Evolutionary conservation across 2,888 invertebrate genomes (phyloP).

Genomic region (Andrena marginata): DNA sequence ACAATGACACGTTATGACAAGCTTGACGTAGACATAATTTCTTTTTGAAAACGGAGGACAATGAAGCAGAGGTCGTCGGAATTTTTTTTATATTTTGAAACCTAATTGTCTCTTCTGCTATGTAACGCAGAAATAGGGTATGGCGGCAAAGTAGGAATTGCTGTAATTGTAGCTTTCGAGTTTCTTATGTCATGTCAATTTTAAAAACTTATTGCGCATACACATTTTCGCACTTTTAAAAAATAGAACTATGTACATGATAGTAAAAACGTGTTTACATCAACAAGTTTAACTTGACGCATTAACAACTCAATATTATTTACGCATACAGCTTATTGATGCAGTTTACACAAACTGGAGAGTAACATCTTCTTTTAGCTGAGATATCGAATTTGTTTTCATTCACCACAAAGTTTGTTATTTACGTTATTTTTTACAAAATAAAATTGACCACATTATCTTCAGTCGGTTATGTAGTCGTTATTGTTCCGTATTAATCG

Average conservation of each 20-base stretch:
- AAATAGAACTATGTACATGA: neutral
- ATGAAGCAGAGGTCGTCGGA: too few relatives aligned
- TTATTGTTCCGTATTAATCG: neutral
- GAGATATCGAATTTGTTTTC: neutral
- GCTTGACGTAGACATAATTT: too few relatives aligned
- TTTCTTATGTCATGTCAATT: too few relatives aligned
- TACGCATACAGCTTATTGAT: neutral
- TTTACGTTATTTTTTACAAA: neutral
- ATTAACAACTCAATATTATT: neutral
- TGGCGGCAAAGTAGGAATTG: too few relatives aligned
- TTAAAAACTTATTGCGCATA: too few relatives aligned
- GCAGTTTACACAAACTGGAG: neutral
- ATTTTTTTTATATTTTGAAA: too few relatives aligned
- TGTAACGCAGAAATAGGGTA: too few relatives aligned
- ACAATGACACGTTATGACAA: too few relatives aligned
- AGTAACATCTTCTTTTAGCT: neutral
- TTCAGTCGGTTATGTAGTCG: slow-evolving; percentile 15
- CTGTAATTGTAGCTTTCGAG: too few relatives aligned
- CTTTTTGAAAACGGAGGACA: too few relatives aligned
- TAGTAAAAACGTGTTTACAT: too few relatives aligned
- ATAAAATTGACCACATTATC: slow-evolving; percentile 4
- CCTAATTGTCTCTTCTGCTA: too few relatives aligned
- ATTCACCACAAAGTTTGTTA: neutral
- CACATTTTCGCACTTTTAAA: neutral
- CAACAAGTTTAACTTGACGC: neutral